Base-by-base conservation (phyloP, 2,113 vertebrate species). In the Mus pahari region DNA sequence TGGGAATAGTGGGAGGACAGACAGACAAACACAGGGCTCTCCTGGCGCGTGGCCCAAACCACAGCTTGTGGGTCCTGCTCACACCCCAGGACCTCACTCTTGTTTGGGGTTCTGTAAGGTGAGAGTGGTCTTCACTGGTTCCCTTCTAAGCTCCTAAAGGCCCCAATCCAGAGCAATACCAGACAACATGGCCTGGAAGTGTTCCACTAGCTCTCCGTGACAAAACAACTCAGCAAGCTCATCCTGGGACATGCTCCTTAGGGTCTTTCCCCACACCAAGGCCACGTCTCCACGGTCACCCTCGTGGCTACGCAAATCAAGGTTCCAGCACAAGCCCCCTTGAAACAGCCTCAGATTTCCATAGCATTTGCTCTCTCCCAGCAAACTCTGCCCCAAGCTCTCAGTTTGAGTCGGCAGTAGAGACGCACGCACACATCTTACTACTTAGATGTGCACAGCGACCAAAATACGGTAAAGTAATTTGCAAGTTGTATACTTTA, bases 1-100 rank as follows among this genome's bases (percentile, higher is more conserved):
- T 33, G 39, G 14, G 11, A 11, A 7, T 3, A 7, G 19, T 11
- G 1, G 1, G 28, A 81, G 16, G 7, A 0, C 4, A 64, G 11
- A 12, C 62, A 36, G 33, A 36, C 7, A 11, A 55, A 55, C 45
- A 48, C 33, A 6, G 50, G 31, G 33, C 79, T 94, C 22, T 19
- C 26, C 19, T 16, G 8, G 6, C 28, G 5, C 1, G 0, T 6
- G 22, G 24, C 33, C 16, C 28, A 20, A n/a, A 20, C 42, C 4
- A 8, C 5, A 31, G 14, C 33, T 36, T 31, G 12, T n/a, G 31
- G 39, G 16, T 31, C 60, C 31, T 3, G 1, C 39, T 53, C 12
- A 58, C 55, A 48, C 16, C 16, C 55, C 55, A 58, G 19, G 19
- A 17, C 13, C 53, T 66, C 13, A 13, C 3, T 31, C 42, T 14